A percentile compares a stretch with the other conserved stretches of the same genome.
These are phyloP conservation scores for Anas georgica DNA, from an alignment of 2,797 vertebrate species.

Conservation along the genomic window DNA sequence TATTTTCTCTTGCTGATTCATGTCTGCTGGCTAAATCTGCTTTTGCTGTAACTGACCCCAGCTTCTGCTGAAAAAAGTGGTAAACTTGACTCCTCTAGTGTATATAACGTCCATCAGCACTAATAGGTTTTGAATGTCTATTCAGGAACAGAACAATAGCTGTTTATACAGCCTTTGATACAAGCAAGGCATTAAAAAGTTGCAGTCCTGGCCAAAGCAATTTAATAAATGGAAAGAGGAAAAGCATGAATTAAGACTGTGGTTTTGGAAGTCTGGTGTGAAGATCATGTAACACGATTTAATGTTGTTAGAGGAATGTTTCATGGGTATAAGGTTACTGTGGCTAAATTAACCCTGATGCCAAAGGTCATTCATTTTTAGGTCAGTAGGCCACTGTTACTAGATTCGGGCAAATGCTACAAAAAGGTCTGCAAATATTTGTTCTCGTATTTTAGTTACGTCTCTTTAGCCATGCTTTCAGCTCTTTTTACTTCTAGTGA, in stretches of 20 bases:
- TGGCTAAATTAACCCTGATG: constrained; percentile 14
- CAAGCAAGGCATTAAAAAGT: neutral
- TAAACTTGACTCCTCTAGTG: neutral
- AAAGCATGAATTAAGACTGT: neutral
- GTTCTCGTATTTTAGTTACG: neutral
- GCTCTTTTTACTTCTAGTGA: neutral
- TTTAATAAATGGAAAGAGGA: constrained; percentile 12
- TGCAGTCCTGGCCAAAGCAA: neutral
- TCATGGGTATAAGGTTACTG: neutral
- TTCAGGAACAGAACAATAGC: neutral
- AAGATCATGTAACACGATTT: neutral
- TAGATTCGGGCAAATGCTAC: neutral
- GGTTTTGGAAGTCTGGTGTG: neutral
- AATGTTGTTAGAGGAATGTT: neutral
- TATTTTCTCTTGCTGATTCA: neutral
- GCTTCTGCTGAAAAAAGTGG: neutral
- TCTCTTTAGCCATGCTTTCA: neutral
- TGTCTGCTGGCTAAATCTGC: neutral
- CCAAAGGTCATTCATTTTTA: neutral
- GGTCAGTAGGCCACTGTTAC: neutral
- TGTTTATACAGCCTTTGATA: neutral
- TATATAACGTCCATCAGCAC: neutral
- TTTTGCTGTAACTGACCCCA: neutral
- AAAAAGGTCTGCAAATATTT: neutral
- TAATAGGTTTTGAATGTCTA: neutral